These are phyloP conservation scores for Apostichopus japonicus DNA, from an alignment of 35 echinoderm and acorn worm genomes.

Conservation along the genomic window DNA sequence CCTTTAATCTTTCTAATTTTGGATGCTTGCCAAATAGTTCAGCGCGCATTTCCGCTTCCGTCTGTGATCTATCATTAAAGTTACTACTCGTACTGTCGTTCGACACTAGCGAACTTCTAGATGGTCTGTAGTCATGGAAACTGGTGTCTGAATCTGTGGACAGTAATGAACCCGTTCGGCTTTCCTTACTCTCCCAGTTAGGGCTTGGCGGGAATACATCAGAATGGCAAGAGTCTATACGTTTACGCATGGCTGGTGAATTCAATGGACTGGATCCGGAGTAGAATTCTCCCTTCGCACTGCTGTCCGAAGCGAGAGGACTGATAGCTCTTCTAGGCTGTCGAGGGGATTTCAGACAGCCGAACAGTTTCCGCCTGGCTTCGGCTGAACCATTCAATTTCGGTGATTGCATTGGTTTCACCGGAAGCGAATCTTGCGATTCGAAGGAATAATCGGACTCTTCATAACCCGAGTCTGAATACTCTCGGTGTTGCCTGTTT, in stretches of 20 bases:
- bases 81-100: constrained; percentile 49
- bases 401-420: constrained; percentile 15
- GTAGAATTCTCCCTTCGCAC: constrained; percentile 56
- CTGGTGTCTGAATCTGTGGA: constrained; percentile 46
- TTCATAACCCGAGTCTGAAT: constrained; percentile 90
- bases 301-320: constrained; percentile 65
- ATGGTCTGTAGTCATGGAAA: constrained; percentile 29
- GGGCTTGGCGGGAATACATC: constrained; percentile 67
- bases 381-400: constrained; percentile 66
- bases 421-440: constrained; percentile 67
- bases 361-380: constrained; percentile 77
- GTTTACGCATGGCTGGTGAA: constrained; percentile 36
- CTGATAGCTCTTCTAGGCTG: constrained; percentile 56
- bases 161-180: neutral
- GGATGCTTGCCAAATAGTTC: constrained; percentile 85
- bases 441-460: constrained; percentile 90
- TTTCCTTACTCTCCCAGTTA: constrained; percentile 58
- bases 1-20: constrained; percentile 63
- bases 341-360: constrained; percentile 84
- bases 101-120: constrained; percentile 53
- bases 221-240: constrained; percentile 74
- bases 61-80: constrained; percentile 54
- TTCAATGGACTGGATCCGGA: constrained; percentile 12
- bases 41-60: constrained; percentile 84
- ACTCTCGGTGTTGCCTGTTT: constrained; percentile 67